Evolutionary conservation across 2,113 vertebrate genomes (phyloP), one percentile per base, ranked within the genome.

Genomic region (Varanus komodoensis): DNA sequence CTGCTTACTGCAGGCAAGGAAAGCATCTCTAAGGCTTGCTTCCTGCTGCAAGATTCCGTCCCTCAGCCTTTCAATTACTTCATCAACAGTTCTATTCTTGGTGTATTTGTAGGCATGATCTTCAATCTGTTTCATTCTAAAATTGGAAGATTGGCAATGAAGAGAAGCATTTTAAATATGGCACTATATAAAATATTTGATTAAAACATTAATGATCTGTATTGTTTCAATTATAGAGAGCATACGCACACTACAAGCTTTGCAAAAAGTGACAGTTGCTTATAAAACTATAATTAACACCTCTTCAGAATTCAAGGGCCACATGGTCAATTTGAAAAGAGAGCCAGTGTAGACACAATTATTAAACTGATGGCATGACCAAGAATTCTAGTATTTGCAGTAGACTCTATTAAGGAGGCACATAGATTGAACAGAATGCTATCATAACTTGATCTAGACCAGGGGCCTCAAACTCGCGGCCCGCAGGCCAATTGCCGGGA

Each of bases 61-160:
- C 64, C 91, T 96, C 69, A 97, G 94, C 25, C 91, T 96, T 86
- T 89, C 95, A 14, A 96, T 92, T 87, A 95, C 93, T 61, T 95
- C 91, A 2, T 96, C 95, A 90, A 92, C 89, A 67, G 91, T 89
- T 94, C 93, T 94, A 17, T 80, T 93, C 93, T 92, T 92, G 86
- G 91, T 0, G 0, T 34, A 15, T 54, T 91, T n/a, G 6, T 73
- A 84, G 80, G 71, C 74, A 77, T 91, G 87, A 50, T 91, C 91
- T 82, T 91, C 92, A 29, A 57, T n/a, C 89, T 93, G 89, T 78
- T 92, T 91, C 84, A 88, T 87, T 94, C 96, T 97, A 90, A 91
- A 96, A 96, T 1, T 54, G 89, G 95, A 94, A 93, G 88, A 75
- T 11, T 12, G 21, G 82, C 1, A 81, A 67, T 68, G 48, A 92